Evolutionary conservation across 2,888 invertebrate genomes (phyloP), one percentile per base, ranked within the genome.

Genomic region (Caenorhabditis sp.): DNA sequence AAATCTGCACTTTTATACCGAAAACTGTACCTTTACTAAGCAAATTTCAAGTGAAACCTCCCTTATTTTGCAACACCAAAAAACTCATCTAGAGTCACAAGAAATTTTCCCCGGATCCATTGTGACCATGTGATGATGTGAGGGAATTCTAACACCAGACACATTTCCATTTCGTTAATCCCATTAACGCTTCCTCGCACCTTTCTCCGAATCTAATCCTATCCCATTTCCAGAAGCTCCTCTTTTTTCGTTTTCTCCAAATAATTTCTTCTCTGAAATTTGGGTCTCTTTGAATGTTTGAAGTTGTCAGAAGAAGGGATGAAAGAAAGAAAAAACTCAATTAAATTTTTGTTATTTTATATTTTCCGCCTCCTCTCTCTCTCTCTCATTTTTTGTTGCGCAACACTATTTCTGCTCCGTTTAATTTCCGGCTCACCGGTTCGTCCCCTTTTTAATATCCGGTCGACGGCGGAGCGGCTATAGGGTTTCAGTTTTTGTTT

Each of bases 391-490:
- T 47, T 19, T 14, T 47, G 31, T 59, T 59, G 58, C 19, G 19
- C 41, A 61, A n/a, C n/a, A n/a, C 31, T 35, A 35, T 35, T 35
- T 35, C 38, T 38, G 12, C 12, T 10, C 31, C 63, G 44, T 63
- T 63, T 28, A 63, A 63, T 63, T 63, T 63, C 63, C 63, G 63
- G 63, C 44, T 63, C 63, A 24, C 41, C 47, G 47, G 44, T 8
- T 54, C 19, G 2, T 24, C 28, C 56, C 28, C 1, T 58, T 63
- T 63, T 47, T 28, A 44, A 63, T 63, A 63, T 63, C 44, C 63
- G 63, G 28, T 41, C 5, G 41, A 41, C 16, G 26, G 54, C 54
- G 26, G 19, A 16, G 3, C 38, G 38, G 12, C 12, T 16, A 16
- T 58, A 58, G 14, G 58, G 58, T 31, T 58, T 31, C 58, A 24